These are phyloP conservation scores for Phaedon cochleariae DNA, from an alignment of 2,888 invertebrate genomes.

Conservation along the genomic window DNA sequence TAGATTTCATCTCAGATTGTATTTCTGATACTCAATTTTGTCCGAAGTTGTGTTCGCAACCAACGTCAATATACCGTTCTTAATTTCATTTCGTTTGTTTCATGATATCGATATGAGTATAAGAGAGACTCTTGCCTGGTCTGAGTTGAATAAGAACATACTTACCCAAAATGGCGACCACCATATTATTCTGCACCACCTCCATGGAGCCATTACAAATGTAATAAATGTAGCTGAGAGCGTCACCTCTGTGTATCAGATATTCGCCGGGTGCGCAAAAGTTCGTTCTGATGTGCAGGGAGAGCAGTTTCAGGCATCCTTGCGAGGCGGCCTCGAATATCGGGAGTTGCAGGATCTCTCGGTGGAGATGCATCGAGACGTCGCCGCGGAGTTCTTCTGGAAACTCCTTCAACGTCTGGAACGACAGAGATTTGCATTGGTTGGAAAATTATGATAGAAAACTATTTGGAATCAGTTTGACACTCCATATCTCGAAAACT, in stretches of 20 bases:
- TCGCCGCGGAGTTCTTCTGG: slow-evolving; percentile 95
- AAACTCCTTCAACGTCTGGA: slow-evolving; percentile 91
- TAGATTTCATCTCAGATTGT: too few species aligned
- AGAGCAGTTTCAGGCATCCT: slow-evolving; percentile 91
- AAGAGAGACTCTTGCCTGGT: too few species aligned
- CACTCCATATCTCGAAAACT: too few species aligned
- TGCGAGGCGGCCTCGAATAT: slow-evolving; percentile 95
- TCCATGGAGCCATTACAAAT: slow-evolving; percentile 98
- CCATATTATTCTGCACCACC: slow-evolving; percentile 95
- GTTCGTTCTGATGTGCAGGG: slow-evolving; percentile 91
- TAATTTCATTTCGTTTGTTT: too few species aligned
- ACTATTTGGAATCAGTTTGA: too few species aligned
- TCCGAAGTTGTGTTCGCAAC: too few species aligned
- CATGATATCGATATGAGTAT: too few species aligned
- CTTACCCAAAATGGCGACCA: slow-evolving; percentile 94
- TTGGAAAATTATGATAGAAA: too few species aligned
- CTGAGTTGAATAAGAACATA: slow-evolving; percentile 26
- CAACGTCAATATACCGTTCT: too few species aligned
- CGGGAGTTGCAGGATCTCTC: slow-evolving; percentile 92
- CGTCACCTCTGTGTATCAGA: slow-evolving; percentile 93
- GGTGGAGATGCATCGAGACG: slow-evolving; percentile 93
- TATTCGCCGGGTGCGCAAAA: slow-evolving; percentile 97
- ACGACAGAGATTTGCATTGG: too few species aligned
- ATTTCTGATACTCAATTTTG: too few species aligned
- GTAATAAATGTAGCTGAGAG: slow-evolving; percentile 92